A percentile compares a stretch with the other conserved stretches of the same genome.
phyloP scores from a whole-genome alignment of 1,140 invertebrate species.

The Cephus cinctus region DNA sequence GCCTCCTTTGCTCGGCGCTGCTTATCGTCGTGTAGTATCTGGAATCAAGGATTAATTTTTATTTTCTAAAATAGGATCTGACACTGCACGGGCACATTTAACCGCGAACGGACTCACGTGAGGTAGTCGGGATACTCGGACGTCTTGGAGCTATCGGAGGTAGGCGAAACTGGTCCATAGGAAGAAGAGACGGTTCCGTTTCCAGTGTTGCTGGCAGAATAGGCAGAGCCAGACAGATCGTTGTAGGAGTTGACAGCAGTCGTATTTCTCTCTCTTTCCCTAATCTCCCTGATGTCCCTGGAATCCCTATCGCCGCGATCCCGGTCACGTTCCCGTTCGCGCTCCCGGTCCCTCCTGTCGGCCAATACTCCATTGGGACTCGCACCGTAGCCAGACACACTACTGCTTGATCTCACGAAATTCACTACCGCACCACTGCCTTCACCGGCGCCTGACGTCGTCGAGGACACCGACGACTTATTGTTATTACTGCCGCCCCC shows the following conservation, averaged over 20 bases:
- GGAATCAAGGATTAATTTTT: constrained; percentile 18
- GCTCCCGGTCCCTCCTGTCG: constrained; percentile 6
- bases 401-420: neutral
- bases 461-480: constrained; percentile 13
- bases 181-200: constrained; percentile 10
- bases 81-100: neutral
- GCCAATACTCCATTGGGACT: constrained; percentile 11
- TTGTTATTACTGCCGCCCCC: constrained; percentile 9
- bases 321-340: constrained; percentile 11
- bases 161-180: constrained; percentile 15
- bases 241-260: neutral
- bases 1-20: constrained; percentile 70
- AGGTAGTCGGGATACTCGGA: constrained; percentile 58
- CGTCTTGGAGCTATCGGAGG: constrained; percentile 17
- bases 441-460: too few species aligned
- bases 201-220: neutral
- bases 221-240: neutral
- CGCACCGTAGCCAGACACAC: neutral
- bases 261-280: constrained; percentile 7
- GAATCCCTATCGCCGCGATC: constrained; percentile 21
- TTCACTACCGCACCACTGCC: neutral
- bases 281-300: constrained; percentile 3
- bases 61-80: too few species aligned
- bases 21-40: constrained; percentile 81
- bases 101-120: constrained; percentile 49